Conservation (phyloP, 2,113 vertebrate species). For the Sardina pilchardus region DNA sequence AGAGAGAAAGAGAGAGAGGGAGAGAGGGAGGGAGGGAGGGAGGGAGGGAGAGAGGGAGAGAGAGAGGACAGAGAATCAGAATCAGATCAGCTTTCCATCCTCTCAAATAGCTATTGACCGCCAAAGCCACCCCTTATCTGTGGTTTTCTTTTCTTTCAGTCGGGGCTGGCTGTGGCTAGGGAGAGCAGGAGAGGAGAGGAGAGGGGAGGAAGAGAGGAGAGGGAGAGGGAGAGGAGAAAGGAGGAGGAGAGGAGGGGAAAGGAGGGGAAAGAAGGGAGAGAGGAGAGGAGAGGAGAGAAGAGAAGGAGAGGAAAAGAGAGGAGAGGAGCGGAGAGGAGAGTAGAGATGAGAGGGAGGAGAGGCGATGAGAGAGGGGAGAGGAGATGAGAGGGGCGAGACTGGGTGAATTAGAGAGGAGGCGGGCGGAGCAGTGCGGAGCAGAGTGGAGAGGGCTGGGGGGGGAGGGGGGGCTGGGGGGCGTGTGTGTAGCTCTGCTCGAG, state of each 20-base stretch:
- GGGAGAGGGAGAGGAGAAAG: not conserved
- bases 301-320: no score
- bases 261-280: not conserved
- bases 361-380: not conserved
- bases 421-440: not conserved
- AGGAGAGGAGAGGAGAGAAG: not conserved
- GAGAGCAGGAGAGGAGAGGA: not conserved
- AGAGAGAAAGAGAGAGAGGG: not conserved
- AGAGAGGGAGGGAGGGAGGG: not conserved
- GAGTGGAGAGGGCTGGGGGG: no score
- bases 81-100: constrained; percentile 8
- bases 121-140: constrained; percentile 7
- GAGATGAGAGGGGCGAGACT: not conserved
- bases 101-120: constrained; percentile 19
- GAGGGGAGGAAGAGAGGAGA: not conserved
- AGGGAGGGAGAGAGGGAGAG: not conserved
- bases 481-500: not conserved
- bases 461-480: not conserved
- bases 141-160: constrained; percentile 1
- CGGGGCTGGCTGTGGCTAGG: not conserved
- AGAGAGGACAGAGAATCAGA: not conserved
- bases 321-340: not conserved
- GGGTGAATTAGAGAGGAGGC: not conserved
- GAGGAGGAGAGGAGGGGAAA: not conserved
- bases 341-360: no score